A percentile compares a stretch with the other conserved stretches of the same genome.
These are phyloP conservation scores for Reticulitermes speratus DNA, from an alignment of 1,140 invertebrate genomes.

Conservation along the genomic window DNA sequence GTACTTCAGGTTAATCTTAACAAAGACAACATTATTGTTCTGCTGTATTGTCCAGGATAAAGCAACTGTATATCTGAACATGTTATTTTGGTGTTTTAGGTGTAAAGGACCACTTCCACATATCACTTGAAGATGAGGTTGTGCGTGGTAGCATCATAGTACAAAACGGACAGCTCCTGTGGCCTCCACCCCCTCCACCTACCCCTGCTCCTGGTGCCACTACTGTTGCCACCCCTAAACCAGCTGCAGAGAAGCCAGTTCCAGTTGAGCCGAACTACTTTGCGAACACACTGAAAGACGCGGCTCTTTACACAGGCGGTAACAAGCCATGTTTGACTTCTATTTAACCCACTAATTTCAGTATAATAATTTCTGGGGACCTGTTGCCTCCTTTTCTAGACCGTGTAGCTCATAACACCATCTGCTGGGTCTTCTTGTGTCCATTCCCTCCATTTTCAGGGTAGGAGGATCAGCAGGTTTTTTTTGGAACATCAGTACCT, in stretches of 20 bases:
- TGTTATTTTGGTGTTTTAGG: conserved; percentile 44
- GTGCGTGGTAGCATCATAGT: conserved; percentile 79
- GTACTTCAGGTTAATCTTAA: too few species aligned
- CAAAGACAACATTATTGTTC: too few species aligned
- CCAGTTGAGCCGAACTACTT: conserved; percentile 50
- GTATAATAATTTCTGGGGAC: too few species aligned
- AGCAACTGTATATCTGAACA: too few species aligned
- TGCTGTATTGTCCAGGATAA: too few species aligned
- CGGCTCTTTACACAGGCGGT: conserved; percentile 71
- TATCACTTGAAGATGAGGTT: conserved; percentile 84
- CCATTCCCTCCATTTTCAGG: too few species aligned
- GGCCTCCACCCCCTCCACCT: conserved; percentile 72
- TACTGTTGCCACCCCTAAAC: conserved; percentile 48
- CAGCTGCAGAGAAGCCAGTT: conserved; percentile 39
- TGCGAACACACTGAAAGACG: conserved; percentile 61
- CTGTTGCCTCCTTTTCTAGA: too few species aligned
- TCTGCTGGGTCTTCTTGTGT: too few species aligned
- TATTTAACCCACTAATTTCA: not conserved
- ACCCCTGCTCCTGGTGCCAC: conserved; percentile 47
- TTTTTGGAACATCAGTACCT: too few species aligned
- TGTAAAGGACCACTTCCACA: conserved; percentile 72
- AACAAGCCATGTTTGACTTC: conserved; percentile 31
- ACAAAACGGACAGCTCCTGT: conserved; percentile 70
- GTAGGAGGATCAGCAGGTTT: too few species aligned
- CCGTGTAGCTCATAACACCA: too few species aligned